These are phyloP conservation scores for Tolmerus cingulatus DNA, from an alignment of 2,888 invertebrate species.

Conservation along the genomic window DNA sequence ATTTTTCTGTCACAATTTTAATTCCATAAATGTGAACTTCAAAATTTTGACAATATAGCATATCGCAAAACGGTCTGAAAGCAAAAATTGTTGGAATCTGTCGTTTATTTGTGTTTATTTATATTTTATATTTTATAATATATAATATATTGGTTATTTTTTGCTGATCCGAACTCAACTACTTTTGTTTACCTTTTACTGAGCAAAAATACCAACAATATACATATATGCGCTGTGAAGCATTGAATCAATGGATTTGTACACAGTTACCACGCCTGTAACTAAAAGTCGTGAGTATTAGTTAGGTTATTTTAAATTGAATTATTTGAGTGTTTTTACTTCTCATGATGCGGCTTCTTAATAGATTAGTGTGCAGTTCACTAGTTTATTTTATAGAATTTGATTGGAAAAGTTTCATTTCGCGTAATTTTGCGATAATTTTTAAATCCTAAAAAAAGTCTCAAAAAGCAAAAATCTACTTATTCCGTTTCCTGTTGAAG, in stretches of 20 bases:
- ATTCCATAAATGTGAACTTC: neutral
- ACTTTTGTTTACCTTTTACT: neutral
- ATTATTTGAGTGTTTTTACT: neutral
- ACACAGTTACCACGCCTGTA: neutral
- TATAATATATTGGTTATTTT: neutral
- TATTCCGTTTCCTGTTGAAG: neutral
- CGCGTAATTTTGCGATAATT: too few species aligned
- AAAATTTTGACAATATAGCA: neutral
- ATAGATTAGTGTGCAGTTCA: neutral
- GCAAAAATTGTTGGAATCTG: neutral
- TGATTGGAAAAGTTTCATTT: neutral
- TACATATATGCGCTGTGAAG: neutral
- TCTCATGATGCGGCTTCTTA: neutral
- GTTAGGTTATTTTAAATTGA: neutral
- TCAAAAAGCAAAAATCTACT: neutral
- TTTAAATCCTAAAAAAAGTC: too few species aligned
- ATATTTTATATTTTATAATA: neutral
- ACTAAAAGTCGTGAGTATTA: slow-evolving; percentile 13
- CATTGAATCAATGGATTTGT: neutral
- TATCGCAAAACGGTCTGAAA: neutral
- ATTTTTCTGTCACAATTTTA: neutral
- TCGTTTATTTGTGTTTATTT: neutral
- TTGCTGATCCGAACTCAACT: neutral
- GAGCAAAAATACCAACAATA: neutral
- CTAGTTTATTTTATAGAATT: neutral